These are phyloP conservation scores for Amblyjoppa fuscipennis DNA, from an alignment of 2,888 invertebrate species.

Conservation along the genomic window DNA sequence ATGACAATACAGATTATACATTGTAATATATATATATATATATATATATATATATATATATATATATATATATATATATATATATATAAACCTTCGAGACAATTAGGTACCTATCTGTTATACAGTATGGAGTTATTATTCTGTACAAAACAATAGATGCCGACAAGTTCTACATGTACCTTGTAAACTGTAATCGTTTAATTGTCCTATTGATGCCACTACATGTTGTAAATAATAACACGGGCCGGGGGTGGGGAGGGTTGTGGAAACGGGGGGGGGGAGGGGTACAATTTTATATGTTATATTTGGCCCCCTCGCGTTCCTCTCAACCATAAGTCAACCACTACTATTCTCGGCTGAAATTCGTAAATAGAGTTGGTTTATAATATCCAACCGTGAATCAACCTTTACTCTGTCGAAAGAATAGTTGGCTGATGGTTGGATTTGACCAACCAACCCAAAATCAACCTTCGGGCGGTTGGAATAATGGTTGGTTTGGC, in stretches of 20 bases:
- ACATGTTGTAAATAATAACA: slow-evolving; percentile 8
- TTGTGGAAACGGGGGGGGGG: too few species aligned
- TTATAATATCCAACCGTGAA: too few species aligned
- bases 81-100: slow-evolving; percentile 66
- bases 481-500: too few species aligned
- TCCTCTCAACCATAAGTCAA: too few species aligned
- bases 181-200: slow-evolving; percentile 38
- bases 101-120: slow-evolving; percentile 67
- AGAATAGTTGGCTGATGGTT: too few species aligned
- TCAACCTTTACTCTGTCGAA: too few species aligned
- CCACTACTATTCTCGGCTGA: too few species aligned
- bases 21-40: slow-evolving; percentile 55
- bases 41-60: slow-evolving; percentile 62
- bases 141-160: slow-evolving; percentile 63
- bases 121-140: slow-evolving; percentile 40
- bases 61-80: slow-evolving; percentile 59
- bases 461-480: too few species aligned
- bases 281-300: slow-evolving; percentile 26
- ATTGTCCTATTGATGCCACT: slow-evolving; percentile 10
- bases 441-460: too few species aligned
- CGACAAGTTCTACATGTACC: slow-evolving; percentile 58
- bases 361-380: too few species aligned
- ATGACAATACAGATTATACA: slow-evolving; percentile 61
- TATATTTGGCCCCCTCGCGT: slow-evolving; percentile 32
- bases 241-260: neutral